Base-by-base conservation (phyloP, 2,113 vertebrate genomes). In the Phylloscopus trochiloides region DNA sequence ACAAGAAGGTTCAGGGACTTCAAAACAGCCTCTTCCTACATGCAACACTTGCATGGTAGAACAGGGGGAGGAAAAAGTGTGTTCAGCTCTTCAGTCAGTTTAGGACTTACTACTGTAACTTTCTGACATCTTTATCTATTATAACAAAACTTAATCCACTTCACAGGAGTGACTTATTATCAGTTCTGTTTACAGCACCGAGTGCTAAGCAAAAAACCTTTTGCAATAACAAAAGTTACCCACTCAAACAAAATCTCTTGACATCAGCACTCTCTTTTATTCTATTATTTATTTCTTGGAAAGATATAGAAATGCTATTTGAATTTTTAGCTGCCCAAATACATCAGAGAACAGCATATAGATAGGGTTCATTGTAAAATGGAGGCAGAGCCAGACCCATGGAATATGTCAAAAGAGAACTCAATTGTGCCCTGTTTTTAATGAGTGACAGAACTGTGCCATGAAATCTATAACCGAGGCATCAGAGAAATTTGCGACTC, bases 301-400 rank as follows among this genome's bases (percentile, higher is more conserved):
- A 94, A 90, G 31, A 75, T 48, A n/a, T 25, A 77, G 78, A 67
- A 94, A 85, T 91, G 61, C 50, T 95, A 51, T 96, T 90, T 93
- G 95, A 96, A 97, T 95, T 71, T 95, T 96, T 84, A 92, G 76
- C 83, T 97, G 96, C 88, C 88, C 92, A 94, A 95, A 82, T 29
- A 65, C 85, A 80, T 87, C 36, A 94, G 95, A 97, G 77, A 97
- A 62, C 17, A 73, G 94, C 94, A 79, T 88, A 95, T 86, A 91
- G 97, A 95, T 58, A 92, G 75, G 82, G 55, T 57, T 91, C 36
- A 51, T 92, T 85, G 88, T 42, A 95, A 92, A 93, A 83, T 43
- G 70, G 75, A 93, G 67, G 88, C 66, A 86, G 75, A 96, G 36
- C 40, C 36, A 90, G 36, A 59, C 82, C 72, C 62, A 79, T 42